phyloP scores from a whole-genome alignment of 2,113 vertebrate species.

The Zosterops pallidus region DNA sequence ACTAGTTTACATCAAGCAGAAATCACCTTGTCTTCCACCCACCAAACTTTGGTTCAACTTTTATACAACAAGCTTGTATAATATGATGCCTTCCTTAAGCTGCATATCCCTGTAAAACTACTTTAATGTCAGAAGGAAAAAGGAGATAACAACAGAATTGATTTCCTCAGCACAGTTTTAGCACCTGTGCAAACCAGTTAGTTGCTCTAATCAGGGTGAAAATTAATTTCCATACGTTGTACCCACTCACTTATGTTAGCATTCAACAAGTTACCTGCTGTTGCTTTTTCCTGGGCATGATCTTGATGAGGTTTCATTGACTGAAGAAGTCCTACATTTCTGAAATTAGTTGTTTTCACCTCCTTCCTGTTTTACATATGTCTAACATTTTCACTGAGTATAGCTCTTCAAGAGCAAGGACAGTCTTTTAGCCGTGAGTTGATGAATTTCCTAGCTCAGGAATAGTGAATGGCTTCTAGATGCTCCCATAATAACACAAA shows the following conservation, averaged over 20 bases:
- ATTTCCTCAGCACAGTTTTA: not conserved
- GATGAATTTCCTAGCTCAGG: not conserved
- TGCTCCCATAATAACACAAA: not conserved
- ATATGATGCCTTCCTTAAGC: not conserved
- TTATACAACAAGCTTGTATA: not conserved
- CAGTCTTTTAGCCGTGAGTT: not conserved
- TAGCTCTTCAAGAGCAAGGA: not conserved
- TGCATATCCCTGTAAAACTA: not conserved
- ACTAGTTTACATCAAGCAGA: not conserved
- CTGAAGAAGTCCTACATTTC: not conserved
- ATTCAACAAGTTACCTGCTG: not conserved
- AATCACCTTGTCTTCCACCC: not conserved
- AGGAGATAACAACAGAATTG: not conserved
- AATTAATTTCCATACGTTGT: accelerated
- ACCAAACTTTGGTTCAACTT: not conserved
- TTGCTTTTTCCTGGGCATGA: not conserved
- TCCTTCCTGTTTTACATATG: not conserved
- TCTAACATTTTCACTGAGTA: not conserved
- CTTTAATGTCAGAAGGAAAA: not conserved
- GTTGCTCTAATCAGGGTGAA: not conserved
- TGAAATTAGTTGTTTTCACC: not conserved
- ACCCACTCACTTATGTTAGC: not conserved
- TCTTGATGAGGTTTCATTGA: not conserved
- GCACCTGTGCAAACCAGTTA: not conserved
- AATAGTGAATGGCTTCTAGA: not conserved